phyloP scores from a whole-genome alignment of 2,797 vertebrate genomes.

The Rhadinocentrus ornatus region DNA sequence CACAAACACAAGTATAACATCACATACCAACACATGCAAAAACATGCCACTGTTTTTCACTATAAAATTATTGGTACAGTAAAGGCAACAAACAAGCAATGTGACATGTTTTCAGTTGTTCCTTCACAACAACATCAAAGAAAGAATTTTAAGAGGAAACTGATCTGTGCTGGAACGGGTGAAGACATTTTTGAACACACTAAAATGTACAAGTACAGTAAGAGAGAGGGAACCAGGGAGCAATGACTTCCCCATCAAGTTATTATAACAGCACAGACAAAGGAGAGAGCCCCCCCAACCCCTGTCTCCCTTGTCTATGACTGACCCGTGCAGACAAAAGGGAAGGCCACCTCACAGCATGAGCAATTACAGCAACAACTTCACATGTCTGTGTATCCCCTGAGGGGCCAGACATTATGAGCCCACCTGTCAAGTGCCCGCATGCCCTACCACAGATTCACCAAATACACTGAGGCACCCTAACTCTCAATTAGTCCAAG shows the following conservation, averaged over 20 bases:
- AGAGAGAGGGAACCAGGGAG: constrained; percentile 12
- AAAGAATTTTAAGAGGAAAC: neutral
- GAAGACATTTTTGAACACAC: neutral
- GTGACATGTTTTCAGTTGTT: constrained; percentile 2
- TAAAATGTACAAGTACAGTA: neutral
- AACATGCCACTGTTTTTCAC: constrained; percentile 51
- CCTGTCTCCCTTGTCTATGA: constrained; percentile 65
- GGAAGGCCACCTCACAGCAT: constrained; percentile 73
- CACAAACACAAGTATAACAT: constrained; percentile 35
- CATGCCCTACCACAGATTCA: constrained; percentile 72
- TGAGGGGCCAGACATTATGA: constrained; percentile 79
- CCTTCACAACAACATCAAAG: neutral
- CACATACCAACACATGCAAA: constrained; percentile 49
- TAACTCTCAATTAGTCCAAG: constrained; percentile 72
- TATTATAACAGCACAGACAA: constrained; percentile 45
- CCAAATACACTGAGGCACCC: constrained; percentile 77
- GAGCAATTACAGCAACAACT: constrained; percentile 88
- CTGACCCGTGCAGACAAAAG: constrained; percentile 77
- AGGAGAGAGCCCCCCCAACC: constrained; percentile 20
- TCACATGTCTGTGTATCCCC: constrained; percentile 53
- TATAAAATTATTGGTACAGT: constrained; percentile 28
- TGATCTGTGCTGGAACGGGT: neutral
- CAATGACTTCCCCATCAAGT: constrained; percentile 40
- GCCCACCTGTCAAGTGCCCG: constrained; percentile 85
- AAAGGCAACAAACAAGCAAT: constrained; percentile 11